Percentiles rank a stretch among this genome's conserved stretches.
These are phyloP conservation scores for Daubentonia madagascariensis DNA, from an alignment of 2,113 vertebrate genomes.

Conservation along the genomic window DNA sequence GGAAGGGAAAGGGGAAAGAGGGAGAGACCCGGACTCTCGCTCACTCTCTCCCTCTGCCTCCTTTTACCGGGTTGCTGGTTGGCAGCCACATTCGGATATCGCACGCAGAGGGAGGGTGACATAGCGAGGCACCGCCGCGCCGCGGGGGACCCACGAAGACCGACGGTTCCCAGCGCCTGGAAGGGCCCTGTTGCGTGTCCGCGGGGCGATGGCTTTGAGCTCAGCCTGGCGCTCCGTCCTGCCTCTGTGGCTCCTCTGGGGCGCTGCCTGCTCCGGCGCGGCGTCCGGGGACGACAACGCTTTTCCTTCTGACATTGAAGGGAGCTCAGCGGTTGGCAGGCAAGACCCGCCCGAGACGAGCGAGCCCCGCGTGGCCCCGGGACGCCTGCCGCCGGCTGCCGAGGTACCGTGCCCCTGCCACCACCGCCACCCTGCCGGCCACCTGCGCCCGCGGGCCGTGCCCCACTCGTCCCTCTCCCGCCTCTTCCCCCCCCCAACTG, in stretches of 20 bases:
- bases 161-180: conserved; percentile 60
- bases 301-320: conserved; percentile 84
- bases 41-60: conserved; percentile 1
- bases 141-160: conserved; percentile 71
- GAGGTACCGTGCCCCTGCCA: conserved; percentile 82
- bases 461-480: neutral
- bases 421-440: conserved; percentile 50
- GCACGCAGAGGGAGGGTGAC: conserved; percentile 76
- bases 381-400: conserved; percentile 76
- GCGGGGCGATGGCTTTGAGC: conserved; percentile 82
- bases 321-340: conserved; percentile 81
- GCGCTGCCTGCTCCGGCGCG: conserved; percentile 74
- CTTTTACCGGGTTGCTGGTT: conserved; percentile 62
- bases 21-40: conserved; percentile 30
- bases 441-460: conserved; percentile 58
- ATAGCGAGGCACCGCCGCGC: conserved; percentile 76
- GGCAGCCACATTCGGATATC: conserved; percentile 83
- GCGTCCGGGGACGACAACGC: conserved; percentile 73
- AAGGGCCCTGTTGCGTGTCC: conserved; percentile 77
- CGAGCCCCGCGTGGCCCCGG: conserved; percentile 77
- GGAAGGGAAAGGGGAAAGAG: neutral
- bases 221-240: conserved; percentile 74
- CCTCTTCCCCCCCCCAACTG: no score
- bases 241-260: conserved; percentile 79
- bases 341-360: conserved; percentile 79